Base-by-base conservation (phyloP, 2,797 vertebrate genomes). In the Neoniphon sammara region DNA sequence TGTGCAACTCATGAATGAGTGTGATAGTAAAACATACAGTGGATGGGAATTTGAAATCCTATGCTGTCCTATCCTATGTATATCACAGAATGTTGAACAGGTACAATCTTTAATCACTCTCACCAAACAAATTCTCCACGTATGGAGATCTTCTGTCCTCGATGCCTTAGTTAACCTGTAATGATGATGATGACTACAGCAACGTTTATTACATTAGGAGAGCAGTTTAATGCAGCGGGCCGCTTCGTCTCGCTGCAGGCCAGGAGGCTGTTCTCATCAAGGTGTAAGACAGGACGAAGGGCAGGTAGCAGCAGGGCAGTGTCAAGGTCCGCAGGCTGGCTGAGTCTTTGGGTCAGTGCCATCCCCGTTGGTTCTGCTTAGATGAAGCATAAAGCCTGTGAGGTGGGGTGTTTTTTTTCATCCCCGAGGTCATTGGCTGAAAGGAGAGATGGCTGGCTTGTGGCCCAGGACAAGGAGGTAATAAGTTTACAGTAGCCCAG, bases 91-190 rank as follows among this genome's bases (percentile, higher is more conserved):
- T 4, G 46, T n/a, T 49, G 5, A 17, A 54, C 49, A 34, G 60
- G 68, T 73, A 75, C 58, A 75, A 88, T 81, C 70, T 73, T 83
- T 50, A 66, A 56, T 66, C 70, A 50, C 62, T 60, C 60, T 78
- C 59, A 14, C 61, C 63, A 81, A 86, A 70, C 75, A 82, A 81
- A 82, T 69, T 60, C 64, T 78, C 80, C 54, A 59, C 77, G 75
- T 71, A 70, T 69, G 81, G 58, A 84, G 81, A 80, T 70, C 61
- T 63, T 18, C 18, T 46, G 68, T 83, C 83, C 84, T 77, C 0
- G 58, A 70, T 68, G 81, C 81, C 75, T 75, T 50, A 81, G 89
- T 90, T 80, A 87, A 88, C 84, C 81, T 80, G 72, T 76, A 83
- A 84, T 77, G 69, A 81, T 61, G 68, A 66, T 66, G 70, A 50